phyloP scores from a whole-genome alignment of 2,888 invertebrate genomes.

The Falcaria lacertinaria region DNA sequence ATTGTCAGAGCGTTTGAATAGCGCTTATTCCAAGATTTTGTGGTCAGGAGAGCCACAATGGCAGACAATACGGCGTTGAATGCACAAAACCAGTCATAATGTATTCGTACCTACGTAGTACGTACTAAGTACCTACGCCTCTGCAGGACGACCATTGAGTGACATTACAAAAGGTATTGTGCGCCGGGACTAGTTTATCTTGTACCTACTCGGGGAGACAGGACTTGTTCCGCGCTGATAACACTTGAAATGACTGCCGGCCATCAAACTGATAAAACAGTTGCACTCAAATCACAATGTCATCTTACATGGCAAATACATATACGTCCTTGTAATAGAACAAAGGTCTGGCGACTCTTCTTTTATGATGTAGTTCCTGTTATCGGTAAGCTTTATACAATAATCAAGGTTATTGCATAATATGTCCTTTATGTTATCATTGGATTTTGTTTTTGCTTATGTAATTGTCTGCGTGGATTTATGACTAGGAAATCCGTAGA shows the following conservation, averaged over 20 bases:
- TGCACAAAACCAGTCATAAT: constrained; percentile 58
- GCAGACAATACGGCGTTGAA: constrained; percentile 48
- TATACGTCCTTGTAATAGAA: constrained; percentile 17
- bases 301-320: no score
- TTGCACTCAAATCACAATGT: no score
- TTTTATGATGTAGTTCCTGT: no score
- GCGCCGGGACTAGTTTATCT: constrained; percentile 62
- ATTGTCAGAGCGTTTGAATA: constrained; percentile 36
- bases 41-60: constrained; percentile 46
- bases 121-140: constrained; percentile 23
- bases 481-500: no score
- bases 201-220: constrained; percentile 47
- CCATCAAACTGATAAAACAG: no score
- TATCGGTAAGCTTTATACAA: no score
- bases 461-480: no score
- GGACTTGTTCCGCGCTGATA: constrained; percentile 68
- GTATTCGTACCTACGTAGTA: constrained; percentile 38
- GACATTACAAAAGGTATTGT: constrained; percentile 72
- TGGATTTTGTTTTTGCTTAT: no score
- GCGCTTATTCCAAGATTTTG: constrained; percentile 42
- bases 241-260: constrained; percentile 34
- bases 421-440: no score
- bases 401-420: no score
- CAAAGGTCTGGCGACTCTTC: background rate
- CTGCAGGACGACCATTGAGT: constrained; percentile 51